Evolutionary conservation across 2,113 vertebrate genomes (phyloP), one percentile per base, ranked within the genome.

Genomic region (Thalassoma bifasciatum): DNA sequence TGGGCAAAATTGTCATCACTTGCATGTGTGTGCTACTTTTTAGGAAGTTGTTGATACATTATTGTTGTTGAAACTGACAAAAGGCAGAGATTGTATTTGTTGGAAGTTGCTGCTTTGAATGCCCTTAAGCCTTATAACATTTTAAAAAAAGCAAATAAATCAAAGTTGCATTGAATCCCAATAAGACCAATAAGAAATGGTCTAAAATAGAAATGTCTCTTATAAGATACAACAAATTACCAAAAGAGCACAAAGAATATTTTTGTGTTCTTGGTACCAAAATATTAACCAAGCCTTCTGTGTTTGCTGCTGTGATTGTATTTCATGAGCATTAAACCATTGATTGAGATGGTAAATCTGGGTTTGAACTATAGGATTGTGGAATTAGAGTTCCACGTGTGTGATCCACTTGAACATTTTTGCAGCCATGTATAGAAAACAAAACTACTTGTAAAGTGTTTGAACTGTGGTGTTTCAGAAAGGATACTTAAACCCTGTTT

Each of bases 111-210:
- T 94, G 93, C 93, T 94, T 46, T 81, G 84, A 91, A 94, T 79
- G 92, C 94, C 94, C 92, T 82, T 66, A 95, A 94, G 94, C 94
- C 93, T 95, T 95, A 94, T 89, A 76, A 91, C 83, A 91, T 30
- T 82, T 69, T 72, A 21, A 30, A 30, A 78, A 88, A 69, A 81
- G 79, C 78, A 87, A 83, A 86, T 86, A 77, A 79, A 49, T 86
- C 38, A 77, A 83, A 77, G 66, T 67, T 57, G 59, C 68, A 66
- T 79, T 73, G 60, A 81, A 75, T 75, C 82, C 73, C 24, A 71
- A 74, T 67, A 57, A 77, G 66, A 79, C 75, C 72, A 82, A 69
- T 67, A 72, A 84, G 80, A 34, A 85, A 74, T 61, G 75, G 65
- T 70, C 79, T 59, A 56, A 60, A 79, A 59, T 40, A 19, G 5